phyloP scores from a whole-genome alignment of 2,888 invertebrate species.

The Amorpha juglandis region DNA sequence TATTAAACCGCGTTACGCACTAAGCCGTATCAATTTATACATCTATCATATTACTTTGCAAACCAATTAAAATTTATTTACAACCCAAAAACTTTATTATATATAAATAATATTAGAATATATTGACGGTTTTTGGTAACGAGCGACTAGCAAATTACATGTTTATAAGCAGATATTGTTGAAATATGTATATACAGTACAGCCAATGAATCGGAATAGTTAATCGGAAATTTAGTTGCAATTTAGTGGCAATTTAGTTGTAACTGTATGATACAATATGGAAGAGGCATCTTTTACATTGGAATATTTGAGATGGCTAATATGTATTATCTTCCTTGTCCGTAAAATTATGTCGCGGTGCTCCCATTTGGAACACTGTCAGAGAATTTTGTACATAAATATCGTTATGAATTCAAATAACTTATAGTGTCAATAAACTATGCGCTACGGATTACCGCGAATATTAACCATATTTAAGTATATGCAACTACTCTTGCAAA shows the following conservation, averaged over 20 bases:
- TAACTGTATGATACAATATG: neutral
- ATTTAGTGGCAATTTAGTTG: neutral
- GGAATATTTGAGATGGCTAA: constrained; percentile 23
- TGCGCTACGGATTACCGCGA: neutral
- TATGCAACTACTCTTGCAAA: neutral
- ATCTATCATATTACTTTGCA: constrained; percentile 48
- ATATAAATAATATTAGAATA: constrained; percentile 71
- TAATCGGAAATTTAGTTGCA: neutral
- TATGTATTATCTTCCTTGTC: constrained; percentile 24
- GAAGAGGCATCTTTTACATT: neutral
- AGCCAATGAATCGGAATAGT: neutral
- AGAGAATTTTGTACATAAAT: constrained; percentile 13
- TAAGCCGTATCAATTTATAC: constrained; percentile 51
- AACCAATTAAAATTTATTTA: constrained; percentile 66
- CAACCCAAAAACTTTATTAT: constrained; percentile 52
- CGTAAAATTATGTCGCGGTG: constrained; percentile 9
- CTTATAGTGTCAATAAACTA: constrained; percentile 9
- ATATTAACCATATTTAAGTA: neutral
- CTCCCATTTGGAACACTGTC: constrained; percentile 18
- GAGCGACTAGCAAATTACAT: neutral
- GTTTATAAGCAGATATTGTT: neutral
- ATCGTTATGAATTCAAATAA: constrained; percentile 11
- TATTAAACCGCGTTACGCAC: constrained; percentile 41
- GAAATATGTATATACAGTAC: neutral
- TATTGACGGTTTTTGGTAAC: constrained; percentile 41